A percentile compares a stretch with the other conserved stretches of the same genome.
Conservation (phyloP, 92 coral and sea anemone genomes). For the Anthopleura xanthogrammica region DNA sequence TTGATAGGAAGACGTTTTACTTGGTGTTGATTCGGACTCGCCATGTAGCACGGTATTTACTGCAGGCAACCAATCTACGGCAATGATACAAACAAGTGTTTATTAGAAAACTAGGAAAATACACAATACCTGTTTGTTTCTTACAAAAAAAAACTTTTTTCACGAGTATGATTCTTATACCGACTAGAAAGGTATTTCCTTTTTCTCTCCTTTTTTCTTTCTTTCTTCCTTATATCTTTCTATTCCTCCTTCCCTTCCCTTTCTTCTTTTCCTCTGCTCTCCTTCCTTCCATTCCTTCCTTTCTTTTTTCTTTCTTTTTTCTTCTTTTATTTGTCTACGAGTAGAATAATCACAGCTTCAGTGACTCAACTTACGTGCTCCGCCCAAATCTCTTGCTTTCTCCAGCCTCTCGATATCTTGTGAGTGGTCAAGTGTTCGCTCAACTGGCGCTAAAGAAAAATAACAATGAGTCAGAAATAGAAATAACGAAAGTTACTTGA, state of each 20-base stretch:
- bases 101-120: no score
- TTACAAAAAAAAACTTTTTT: neutral
- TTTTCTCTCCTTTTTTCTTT: no score
- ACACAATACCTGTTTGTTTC: neutral
- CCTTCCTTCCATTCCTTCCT: neutral
- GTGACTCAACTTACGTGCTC: conserved; percentile 62
- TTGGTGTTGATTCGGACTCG: conserved; percentile 5
- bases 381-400: conserved; percentile 69
- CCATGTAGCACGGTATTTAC: conserved; percentile 34
- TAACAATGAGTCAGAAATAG: neutral
- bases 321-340: no score
- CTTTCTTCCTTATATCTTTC: no score
- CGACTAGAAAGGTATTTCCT: no score
- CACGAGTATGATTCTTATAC: neutral
- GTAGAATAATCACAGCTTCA: neutral
- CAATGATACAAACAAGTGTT: neutral
- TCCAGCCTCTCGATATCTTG: conserved; percentile 74
- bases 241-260: no score
- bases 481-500: neutral
- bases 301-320: neutral
- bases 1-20: neutral
- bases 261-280: no score
- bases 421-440: conserved; percentile 51
- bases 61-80: conserved; percentile 45
- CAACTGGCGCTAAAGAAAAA: conserved; percentile 33